Percentiles rank a stretch among this genome's conserved stretches.
phyloP scores from a whole-genome alignment of 2,113 vertebrate species.

The Bubalus kerabau region DNA sequence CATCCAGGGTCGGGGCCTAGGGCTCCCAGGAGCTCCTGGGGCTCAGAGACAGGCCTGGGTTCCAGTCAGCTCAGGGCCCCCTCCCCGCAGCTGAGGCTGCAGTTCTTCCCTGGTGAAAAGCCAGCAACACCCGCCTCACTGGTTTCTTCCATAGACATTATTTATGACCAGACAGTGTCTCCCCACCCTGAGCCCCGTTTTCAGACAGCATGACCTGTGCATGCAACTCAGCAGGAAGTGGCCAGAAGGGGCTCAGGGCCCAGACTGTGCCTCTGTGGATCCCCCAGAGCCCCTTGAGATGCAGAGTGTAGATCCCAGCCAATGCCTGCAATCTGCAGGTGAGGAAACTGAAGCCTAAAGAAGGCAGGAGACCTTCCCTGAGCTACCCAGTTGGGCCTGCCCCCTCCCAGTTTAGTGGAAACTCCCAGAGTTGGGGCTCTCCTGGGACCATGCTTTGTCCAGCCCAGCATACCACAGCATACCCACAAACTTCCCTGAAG shows the following conservation, averaged over 20 bases:
- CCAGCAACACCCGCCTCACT: not conserved
- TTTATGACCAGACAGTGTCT: not conserved
- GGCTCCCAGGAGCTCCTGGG: not conserved
- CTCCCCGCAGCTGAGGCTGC: not conserved
- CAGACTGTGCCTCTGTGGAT: not conserved
- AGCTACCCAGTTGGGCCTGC: not conserved
- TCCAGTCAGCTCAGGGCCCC: not conserved
- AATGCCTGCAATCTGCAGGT: not conserved
- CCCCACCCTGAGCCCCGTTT: not conserved
- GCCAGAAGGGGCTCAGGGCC: not conserved
- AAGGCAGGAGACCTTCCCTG: not conserved
- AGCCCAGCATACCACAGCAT: not conserved
- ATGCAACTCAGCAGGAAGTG: not conserved
- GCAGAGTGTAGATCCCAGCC: not conserved
- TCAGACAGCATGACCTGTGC: not conserved
- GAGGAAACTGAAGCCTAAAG: not conserved
- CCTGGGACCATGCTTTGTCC: not conserved
- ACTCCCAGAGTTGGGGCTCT: not conserved
- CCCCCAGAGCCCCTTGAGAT: not conserved
- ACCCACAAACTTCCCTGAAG: not conserved
- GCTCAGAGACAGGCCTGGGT: not conserved
- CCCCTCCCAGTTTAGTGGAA: not conserved
- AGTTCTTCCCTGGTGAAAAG: not conserved
- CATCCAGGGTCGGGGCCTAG: accelerated
- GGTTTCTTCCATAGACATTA: not conserved